Base-by-base conservation (phyloP, 1,140 invertebrate species). In the Melitaea cinxia region DNA sequence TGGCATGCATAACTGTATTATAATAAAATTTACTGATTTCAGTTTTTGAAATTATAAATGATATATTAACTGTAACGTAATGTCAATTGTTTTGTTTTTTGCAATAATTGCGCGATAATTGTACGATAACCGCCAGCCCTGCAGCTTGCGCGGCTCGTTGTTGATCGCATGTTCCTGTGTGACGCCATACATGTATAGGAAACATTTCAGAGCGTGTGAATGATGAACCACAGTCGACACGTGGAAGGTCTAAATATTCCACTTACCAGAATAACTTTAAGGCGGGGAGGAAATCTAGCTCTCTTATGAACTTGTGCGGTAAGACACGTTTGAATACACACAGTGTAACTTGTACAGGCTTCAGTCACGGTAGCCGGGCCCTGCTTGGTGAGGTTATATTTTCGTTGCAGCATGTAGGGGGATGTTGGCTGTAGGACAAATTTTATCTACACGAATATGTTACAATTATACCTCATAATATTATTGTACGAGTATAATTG, bases 281-380 rank as follows among this genome's bases (percentile, higher is more conserved):
- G 92, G 85, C 89, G 77, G 93, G 95, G 88, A 94, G 95, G 94
- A 97, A 97, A 93, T 97, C 96, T 92, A 96, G 95, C 94, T 97
- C 96, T 89, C 94, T 97, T 93, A 96, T 97, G 95, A 97, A 97
- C 94, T 94, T 97, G 94, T 96, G 95, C 93, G 96, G 96, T 97
- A 97, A 97, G 95, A 93, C 91, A 75, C 74, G 78, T 86, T 86
- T 83, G 73, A 76, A 58, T 81, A 75, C 70, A 78, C 80, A 82
- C 75, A 58, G 65, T 70, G 75, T 80, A 78, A 68, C 64, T 47
- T 47, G 42, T 73, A 73, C 77, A 69, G 74, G 78, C 81, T 86
- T 89, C 75, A 47, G n/a, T 75, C 82, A 79, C 78, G 58, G 78
- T 73, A 72, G 75, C 54, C 63, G 66, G 65, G 37, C 37, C 65